phyloP scores from a whole-genome alignment of 2,888 invertebrate genomes.

The Rhyacophila evoluta region DNA sequence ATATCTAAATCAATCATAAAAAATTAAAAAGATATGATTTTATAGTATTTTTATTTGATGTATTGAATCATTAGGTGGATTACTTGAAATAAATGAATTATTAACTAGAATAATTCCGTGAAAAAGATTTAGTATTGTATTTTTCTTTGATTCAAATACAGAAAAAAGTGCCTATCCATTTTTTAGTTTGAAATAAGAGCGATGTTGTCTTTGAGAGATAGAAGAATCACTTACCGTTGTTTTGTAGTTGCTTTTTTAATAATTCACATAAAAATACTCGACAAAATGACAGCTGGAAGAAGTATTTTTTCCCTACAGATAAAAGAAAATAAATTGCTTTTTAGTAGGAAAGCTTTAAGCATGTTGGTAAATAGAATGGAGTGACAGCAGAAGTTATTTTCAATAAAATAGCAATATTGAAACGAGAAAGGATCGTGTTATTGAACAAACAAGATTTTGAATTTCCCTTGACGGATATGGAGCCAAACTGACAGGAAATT shows the following conservation, averaged over 20 bases:
- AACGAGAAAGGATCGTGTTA: constrained; percentile 38
- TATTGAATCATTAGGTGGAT: no score
- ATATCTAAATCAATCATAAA: no score
- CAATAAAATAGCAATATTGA: constrained; percentile 29
- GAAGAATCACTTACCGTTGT: background rate
- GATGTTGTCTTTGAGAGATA: background rate
- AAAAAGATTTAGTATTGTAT: no score
- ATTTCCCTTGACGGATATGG: constrained; percentile 52
- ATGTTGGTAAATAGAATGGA: constrained; percentile 28
- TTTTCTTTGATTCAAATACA: no score
- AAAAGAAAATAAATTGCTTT: constrained; percentile 25
- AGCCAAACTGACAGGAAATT: constrained; percentile 51
- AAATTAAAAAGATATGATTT: no score
- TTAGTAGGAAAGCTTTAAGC: constrained; percentile 2
- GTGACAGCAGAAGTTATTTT: constrained; percentile 18
- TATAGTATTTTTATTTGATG: no score
- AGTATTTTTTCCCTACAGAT: background rate
- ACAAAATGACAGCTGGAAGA: background rate
- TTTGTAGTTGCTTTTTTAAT: background rate
- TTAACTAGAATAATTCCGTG: no score
- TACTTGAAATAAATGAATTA: no score
- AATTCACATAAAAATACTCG: background rate
- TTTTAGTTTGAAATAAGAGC: no score
- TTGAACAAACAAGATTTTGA: constrained; percentile 50
- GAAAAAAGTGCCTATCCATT: no score